Base-by-base conservation (phyloP, 2,888 invertebrate genomes). In the Fragum whitleyi region DNA sequence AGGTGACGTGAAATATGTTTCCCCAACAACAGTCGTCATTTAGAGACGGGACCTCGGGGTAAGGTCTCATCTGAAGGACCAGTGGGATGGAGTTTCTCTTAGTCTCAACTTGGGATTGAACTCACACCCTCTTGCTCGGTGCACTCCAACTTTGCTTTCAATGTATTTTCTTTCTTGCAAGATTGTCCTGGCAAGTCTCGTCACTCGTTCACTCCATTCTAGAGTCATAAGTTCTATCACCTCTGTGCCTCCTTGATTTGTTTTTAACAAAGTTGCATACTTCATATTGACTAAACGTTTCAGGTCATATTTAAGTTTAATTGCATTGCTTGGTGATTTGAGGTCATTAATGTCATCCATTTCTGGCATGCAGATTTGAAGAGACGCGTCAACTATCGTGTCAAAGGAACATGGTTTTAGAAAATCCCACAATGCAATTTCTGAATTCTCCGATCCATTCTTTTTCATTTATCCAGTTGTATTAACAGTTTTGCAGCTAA, bases 221-320 rank as follows among this genome's bases (percentile, higher is more conserved):
- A 76, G 23, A 32, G 28, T 59, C 76, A 76, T 76, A 11, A 70
- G 70, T 26, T 57, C 32, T 14, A 23, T 23, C 23, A 23, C 21
- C 39, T 67, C 74, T 59, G 42, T 61, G 16, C 57, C 65, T 36
- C 69, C 74, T 65, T n/a, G 16, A 26, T 69, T 21, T 21, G 26
- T 59, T 39, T 83, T 83, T 14, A 83, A 39, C 9, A 79, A 26
- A 36, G 39, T 74, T 19, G 80, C 77, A 73, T 71, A 83, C 61
- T 80, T 80, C 16, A 21, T 62, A 57, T 74, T 77, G 5, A 80
- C 74, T 51, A 80, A n/a, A 39, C 74, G 32, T 42, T 51, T 16
- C 14, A 83, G 14, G 42, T 83, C 83, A 57, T 83, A 79, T 70
- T 83, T 83, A 16, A 83, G 26, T 61, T 83, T 79, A 26, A 83